Base-by-base conservation (phyloP, 2,888 invertebrate genomes). In the Eupeodes latifasciatus region DNA sequence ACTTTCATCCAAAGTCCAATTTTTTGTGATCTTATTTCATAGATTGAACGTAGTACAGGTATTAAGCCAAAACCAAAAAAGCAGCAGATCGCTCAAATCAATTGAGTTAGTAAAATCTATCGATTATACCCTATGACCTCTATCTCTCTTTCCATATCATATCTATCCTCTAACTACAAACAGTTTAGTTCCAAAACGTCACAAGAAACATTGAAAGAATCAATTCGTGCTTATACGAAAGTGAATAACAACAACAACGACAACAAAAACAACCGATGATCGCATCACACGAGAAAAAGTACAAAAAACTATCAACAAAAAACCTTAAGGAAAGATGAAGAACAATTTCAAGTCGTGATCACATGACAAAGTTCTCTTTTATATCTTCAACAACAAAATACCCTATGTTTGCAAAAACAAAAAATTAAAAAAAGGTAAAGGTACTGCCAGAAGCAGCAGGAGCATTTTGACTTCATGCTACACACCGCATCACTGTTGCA, bases 321-420 rank as follows among this genome's bases (percentile, higher is more conserved):
- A 55, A 47, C 44, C n/a, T 16, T 51, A 61, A 71, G 34, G 49
- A 49, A 80, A 83, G 79, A 76, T 72, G 76, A 86, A 53, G 86
- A 84, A 87, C 87, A 84, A 87, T 87, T 87, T 80, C 66, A 83
- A 80, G 84, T 87, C 87, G 87, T 87, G 87, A 87, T 83, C 87
- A 81, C 87, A 81, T 87, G 79, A 79, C 81, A 85, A 62, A 80
- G 71, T 66, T 75, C 55, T 59, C 67, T n/a, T 71, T 47, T 34
- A 19, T 72, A 19, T 62, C 19, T 57, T 69, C 4, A 71, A 67
- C 12, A 51, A 16, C 3, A 57, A 57, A 57, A 82, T 36, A 12
- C 51, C 47, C 34, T 61, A 7, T 62, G 7, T 6, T 27, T 19
- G 1, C 47, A 66, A 9, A 62, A 27, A 4, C 47, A 64, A 64